Base-by-base conservation (phyloP, 2,888 invertebrate genomes). In the Linnaemya vulpina region DNA sequence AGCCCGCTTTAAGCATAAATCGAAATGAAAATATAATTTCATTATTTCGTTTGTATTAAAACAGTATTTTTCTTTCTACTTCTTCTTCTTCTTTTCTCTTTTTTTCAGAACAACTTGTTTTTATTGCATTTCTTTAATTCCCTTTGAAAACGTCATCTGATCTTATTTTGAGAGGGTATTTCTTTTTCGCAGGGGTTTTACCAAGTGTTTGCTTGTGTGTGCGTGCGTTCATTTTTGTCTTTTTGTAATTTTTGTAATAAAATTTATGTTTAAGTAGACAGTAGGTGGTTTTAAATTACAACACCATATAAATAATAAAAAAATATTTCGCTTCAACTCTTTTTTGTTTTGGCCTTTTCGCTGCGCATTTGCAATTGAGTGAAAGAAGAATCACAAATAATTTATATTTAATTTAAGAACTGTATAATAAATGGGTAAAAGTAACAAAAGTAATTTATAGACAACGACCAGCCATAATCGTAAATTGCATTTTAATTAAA, bases 251-350 rank as follows among this genome's bases (percentile, higher is more conserved):
- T 55, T 71, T 53, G 76, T 55, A 77, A 71, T 82, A 82, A 85
- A 85, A 85, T 85, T 85, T 85, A 85, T 85, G 78, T 78, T 78
- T 78, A 82, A 82, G 85, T 82, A 79, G 85, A 82, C 85, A 73
- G 85, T 85, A 85, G 85, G 85, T 85, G 85, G 85, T 85, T 85
- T 85, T 85, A 85, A 85, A 73, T 85, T 85, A 85, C 85, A 82
- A 85, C 85, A 85, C 78, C 78, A 85, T 82, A 85, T 85, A 85
- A 78, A 79, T 79, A 74, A 83, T 74, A 83, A 74, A n/a, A n/a
- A n/a, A 63, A 74, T 62, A 60, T 62, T 35, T 25, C 43, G 13
- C n/a, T 51, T 5, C 25, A 5, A 5, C 5, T 46, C 5, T 17
- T 49, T n/a, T n/a, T 51, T 17, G 17, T 51, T 80, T 40, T 43